Conservation (phyloP, 2,797 vertebrate genomes). For the Galago senegalensis region DNA sequence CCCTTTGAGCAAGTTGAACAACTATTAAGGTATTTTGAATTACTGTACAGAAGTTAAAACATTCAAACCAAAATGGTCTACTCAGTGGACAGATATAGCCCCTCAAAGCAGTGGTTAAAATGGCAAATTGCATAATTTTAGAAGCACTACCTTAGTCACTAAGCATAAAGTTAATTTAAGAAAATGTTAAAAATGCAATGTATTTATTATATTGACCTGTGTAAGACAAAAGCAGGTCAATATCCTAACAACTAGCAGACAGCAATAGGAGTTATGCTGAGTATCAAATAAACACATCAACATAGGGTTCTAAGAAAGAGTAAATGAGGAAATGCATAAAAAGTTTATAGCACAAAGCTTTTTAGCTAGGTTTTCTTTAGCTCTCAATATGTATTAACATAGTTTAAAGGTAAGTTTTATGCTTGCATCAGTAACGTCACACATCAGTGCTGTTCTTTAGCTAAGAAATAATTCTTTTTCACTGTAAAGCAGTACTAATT, state of each 20-base stretch:
- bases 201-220: neutral
- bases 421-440: neutral
- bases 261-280: neutral
- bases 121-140: conserved; percentile 32
- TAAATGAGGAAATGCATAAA: neutral
- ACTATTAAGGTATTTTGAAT: neutral
- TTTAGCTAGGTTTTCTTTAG: conserved; percentile 24
- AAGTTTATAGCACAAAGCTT: neutral
- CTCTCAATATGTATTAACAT: neutral
- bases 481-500: neutral
- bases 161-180: conserved; percentile 13
- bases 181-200: neutral
- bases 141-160: neutral
- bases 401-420: neutral
- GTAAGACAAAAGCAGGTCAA: neutral
- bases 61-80: neutral
- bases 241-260: conserved; percentile 26
- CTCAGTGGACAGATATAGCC: neutral
- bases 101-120: neutral
- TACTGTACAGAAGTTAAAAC: conserved; percentile 46
- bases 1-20: neutral
- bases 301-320: neutral
- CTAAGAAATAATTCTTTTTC: neutral
- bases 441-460: neutral
- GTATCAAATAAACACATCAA: neutral